A percentile compares a stretch with the other conserved stretches of the same genome.
Conservation (phyloP, 1,140 invertebrate species). For the Drosophila nasuta region DNA sequence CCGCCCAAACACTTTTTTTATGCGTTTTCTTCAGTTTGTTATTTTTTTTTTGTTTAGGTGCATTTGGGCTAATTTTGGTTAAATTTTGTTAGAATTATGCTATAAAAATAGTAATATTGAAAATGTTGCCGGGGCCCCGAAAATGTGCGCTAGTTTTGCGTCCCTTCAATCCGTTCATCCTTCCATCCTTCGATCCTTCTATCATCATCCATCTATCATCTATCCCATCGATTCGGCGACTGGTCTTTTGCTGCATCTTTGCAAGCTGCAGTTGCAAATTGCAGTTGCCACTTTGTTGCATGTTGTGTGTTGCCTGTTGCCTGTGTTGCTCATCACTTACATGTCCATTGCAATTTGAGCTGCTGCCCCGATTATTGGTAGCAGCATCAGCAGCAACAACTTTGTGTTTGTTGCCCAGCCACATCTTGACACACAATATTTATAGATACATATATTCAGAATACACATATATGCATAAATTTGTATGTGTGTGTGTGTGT, state of each 20-base stretch:
- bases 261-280: not conserved
- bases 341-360: constrained; percentile 3
- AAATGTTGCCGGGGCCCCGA: constrained; percentile 50
- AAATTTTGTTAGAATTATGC: constrained; percentile 65
- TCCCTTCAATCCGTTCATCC: not conserved
- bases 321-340: not conserved
- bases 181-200: not conserved
- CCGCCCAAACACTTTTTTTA: constrained; percentile 9
- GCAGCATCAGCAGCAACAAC: not conserved
- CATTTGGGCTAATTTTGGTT: constrained; percentile 53
- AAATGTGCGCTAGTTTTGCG: constrained; percentile 25
- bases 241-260: not conserved
- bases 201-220: too few species aligned
- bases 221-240: not conserved
- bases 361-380: not conserved
- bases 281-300: not conserved
- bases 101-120: constrained; percentile 75
- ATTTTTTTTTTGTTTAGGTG: constrained; percentile 39
- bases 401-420: constrained; percentile 1
- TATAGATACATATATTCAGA: constrained; percentile 15
- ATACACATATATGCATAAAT: constrained; percentile 13
- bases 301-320: too few species aligned
- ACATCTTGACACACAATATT: constrained; percentile 33
- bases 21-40: not conserved
- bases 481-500: constrained; percentile 4